Evolutionary conservation across 2,113 vertebrate species (phyloP), one percentile per base, ranked within the genome.

Genomic region (Protomyctophum bolini): DNA sequence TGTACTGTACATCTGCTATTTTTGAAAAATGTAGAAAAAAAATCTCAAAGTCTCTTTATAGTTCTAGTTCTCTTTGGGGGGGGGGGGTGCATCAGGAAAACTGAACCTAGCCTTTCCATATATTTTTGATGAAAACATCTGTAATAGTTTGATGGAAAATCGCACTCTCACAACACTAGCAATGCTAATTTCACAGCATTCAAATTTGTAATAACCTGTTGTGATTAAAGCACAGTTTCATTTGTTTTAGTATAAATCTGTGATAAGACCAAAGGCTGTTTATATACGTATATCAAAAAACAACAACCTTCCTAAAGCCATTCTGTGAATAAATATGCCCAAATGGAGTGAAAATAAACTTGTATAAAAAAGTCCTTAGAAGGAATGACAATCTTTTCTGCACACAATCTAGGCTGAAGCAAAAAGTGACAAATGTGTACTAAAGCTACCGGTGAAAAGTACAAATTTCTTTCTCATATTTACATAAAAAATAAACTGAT

Each of bases 361-460:
- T 66, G 86, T 82, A 89, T 87, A 84, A 88, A 77, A 83, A 77
- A 33, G 71, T 72, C 57, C 78, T 83, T 91, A 76, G 85, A 84
- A 12, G 47, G 87, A 91, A 91, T 79, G 76, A 79, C 85, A 90
- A 88, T 65, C 82, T 72, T 88, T 79, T 87, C 87, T 82, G 89
- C 89, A 91, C 91, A 88, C 76, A 76, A 67, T 68, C 6, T 84
- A 89, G 68, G 9, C 50, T 80, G 80, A 92, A 89, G 86, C 88
- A 92, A 92, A 87, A 70, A 54, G 92, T 94, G 94, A 89, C 80
- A 83, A 80, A 81, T 83, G 82, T 72, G 47, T 86, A 74, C 93
- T 92, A 93, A 93, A 77, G 82, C 90, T 92, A 93, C 89, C 88
- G 85, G 94, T 96, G 95, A 91, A 71, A 83, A 58, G 94, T 96